phyloP scores from a whole-genome alignment of 2,888 invertebrate species.

The Phortica okadai region DNA sequence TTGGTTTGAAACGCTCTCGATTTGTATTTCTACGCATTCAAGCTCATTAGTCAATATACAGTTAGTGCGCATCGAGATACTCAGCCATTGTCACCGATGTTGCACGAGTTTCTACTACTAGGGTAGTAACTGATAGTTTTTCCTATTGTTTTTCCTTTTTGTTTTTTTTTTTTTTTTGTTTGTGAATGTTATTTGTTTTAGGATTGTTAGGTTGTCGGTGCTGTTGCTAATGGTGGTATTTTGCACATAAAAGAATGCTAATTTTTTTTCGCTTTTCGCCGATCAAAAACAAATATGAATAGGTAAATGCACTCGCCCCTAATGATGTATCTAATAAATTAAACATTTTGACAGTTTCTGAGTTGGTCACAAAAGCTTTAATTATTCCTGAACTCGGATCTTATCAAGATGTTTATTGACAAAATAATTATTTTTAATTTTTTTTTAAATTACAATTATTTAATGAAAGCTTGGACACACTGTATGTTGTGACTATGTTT shows the following conservation, averaged over 20 bases:
- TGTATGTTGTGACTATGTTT: too few species aligned
- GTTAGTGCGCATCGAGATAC: constrained; percentile 44
- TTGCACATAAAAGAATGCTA: constrained; percentile 66
- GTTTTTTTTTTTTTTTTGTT: constrained; percentile 31
- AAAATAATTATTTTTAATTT: too few species aligned
- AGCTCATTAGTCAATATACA: constrained; percentile 63
- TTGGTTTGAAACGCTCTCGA: constrained; percentile 24
- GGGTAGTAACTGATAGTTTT: background rate
- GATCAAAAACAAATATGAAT: constrained; percentile 16
- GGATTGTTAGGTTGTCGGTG: constrained; percentile 13
- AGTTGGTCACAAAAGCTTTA: background rate
- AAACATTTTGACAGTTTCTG: constrained; percentile 65
- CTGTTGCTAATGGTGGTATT: constrained; percentile 34
- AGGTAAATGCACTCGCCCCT: constrained; percentile 48
- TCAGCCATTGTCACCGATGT: constrained; percentile 25
- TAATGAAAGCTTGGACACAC: too few species aligned
- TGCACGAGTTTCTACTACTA: constrained; percentile 11
- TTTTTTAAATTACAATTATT: too few species aligned
- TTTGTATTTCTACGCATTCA: constrained; percentile 39
- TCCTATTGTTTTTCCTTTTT: constrained; percentile 34
- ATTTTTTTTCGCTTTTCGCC: constrained; percentile 53
- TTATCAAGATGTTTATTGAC: too few species aligned
- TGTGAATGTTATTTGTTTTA: constrained; percentile 12
- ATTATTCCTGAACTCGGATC: too few species aligned
- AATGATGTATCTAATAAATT: constrained; percentile 68